phyloP scores from a whole-genome alignment of 2,113 vertebrate genomes.

The Nothobranchius kuhntae region DNA sequence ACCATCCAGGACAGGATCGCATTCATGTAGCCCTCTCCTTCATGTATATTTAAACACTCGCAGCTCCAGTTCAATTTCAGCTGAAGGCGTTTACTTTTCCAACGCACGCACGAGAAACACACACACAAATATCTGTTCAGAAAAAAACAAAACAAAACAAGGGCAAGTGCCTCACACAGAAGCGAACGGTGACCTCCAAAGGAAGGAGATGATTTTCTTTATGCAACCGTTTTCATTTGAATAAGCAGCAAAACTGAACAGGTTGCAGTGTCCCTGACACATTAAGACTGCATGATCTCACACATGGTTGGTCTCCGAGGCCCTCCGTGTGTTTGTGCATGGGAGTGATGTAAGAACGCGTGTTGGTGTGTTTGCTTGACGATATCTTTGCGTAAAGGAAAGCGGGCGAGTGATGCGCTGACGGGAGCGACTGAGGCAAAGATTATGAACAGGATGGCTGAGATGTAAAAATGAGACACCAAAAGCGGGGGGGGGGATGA shows the following conservation, averaged over 20 bases:
- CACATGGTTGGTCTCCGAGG: slow-evolving; percentile 73
- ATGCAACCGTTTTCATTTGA: slow-evolving; percentile 38
- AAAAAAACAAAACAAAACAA: not conserved
- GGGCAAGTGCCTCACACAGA: slow-evolving; percentile 5
- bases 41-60: slow-evolving; percentile 71
- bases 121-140: not conserved
- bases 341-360: slow-evolving; percentile 71
- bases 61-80: slow-evolving; percentile 42
- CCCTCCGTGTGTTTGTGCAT: slow-evolving; percentile 70
- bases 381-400: slow-evolving; percentile 71
- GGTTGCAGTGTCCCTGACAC: slow-evolving; percentile 62
- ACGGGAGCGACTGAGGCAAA: slow-evolving; percentile 44
- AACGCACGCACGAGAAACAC: not conserved
- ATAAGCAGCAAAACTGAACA: slow-evolving; percentile 51
- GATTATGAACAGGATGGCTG: slow-evolving; percentile 42
- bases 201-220: slow-evolving; percentile 24
- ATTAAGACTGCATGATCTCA: slow-evolving; percentile 67
- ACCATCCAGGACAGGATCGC: slow-evolving; percentile 57
- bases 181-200: slow-evolving; percentile 25
- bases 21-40: slow-evolving; percentile 58
- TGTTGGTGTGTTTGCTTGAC: slow-evolving; percentile 75
- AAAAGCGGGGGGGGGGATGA: slow-evolving; percentile 16
- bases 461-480: slow-evolving; percentile 37
- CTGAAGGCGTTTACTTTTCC: slow-evolving; percentile 27
- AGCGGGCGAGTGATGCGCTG: slow-evolving; percentile 54